Percentiles rank a stretch among this genome's conserved stretches.
Evolutionary conservation across 2,113 vertebrate species (phyloP).

Genomic region (Thalassarche chlororhynchos): DNA sequence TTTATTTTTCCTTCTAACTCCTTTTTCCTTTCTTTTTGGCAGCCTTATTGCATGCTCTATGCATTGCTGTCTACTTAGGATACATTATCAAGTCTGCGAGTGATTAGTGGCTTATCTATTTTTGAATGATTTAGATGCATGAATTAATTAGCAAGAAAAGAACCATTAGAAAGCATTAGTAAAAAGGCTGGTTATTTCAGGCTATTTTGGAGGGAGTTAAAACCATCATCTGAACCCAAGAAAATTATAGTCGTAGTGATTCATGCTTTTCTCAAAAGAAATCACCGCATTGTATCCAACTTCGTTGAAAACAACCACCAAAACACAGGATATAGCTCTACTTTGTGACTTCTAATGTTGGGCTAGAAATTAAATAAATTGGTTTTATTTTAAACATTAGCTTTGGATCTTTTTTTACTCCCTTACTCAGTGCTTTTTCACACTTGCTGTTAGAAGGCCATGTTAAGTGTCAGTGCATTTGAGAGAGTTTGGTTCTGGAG

Average conservation of each 20-base stretch:
- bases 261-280: neutral
- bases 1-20: neutral
- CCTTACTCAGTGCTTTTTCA: neutral
- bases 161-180: constrained; percentile 18
- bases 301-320: neutral
- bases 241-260: neutral
- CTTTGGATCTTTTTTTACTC: neutral
- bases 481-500: neutral
- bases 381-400: neutral
- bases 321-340: neutral
- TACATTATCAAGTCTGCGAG: neutral
- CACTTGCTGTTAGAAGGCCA: neutral
- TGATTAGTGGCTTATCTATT: constrained; percentile 20
- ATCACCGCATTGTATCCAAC: neutral
- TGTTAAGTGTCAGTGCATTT: neutral
- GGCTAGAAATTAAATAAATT: neutral
- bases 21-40: neutral
- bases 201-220: neutral
- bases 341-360: neutral
- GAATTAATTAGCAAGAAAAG: constrained; percentile 33
- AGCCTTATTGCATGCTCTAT: neutral
- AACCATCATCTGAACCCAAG: neutral
- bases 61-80: constrained; percentile 5
- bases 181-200: constrained; percentile 12
- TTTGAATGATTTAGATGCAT: constrained; percentile 40